These are phyloP conservation scores for Oryzias celebensis DNA, from an alignment of 2,113 vertebrate genomes.

Conservation along the genomic window DNA sequence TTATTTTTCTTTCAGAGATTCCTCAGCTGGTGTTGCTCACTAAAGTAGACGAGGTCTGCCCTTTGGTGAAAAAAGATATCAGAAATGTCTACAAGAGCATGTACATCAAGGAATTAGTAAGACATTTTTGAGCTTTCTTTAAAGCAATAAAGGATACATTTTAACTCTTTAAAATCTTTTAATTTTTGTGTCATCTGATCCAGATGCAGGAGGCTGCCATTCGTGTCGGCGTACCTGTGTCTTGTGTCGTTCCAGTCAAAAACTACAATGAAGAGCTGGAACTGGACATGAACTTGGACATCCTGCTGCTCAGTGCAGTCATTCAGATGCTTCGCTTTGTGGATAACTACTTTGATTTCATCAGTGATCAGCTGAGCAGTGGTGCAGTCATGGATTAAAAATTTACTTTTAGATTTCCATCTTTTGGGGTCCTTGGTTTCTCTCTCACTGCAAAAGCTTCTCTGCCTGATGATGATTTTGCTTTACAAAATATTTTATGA, in stretches of 20 bases:
- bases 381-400: background rate
- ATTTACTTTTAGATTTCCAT: no score
- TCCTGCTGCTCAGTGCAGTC: slow-evolving; percentile 56
- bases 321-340: slow-evolving; percentile 44
- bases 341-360: slow-evolving; percentile 46
- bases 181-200: background rate
- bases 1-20: slow-evolving; percentile 20
- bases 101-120: slow-evolving; percentile 43
- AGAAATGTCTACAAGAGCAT: slow-evolving; percentile 40
- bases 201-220: slow-evolving; percentile 34
- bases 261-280: slow-evolving; percentile 73
- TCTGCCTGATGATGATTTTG: no score
- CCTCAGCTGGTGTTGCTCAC: slow-evolving; percentile 55
- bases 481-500: no score
- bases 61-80: slow-evolving; percentile 26
- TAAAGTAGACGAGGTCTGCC: slow-evolving; percentile 49
- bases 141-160: background rate
- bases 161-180: background rate
- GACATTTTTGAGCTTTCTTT: background rate
- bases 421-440: no score
- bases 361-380: slow-evolving; percentile 19
- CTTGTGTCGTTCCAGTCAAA: slow-evolving; percentile 48
- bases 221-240: slow-evolving; percentile 34
- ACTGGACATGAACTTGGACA: slow-evolving; percentile 50
- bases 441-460: no score